Percentiles rank a stretch among this genome's conserved stretches.
Conservation (phyloP, 2,888 invertebrate genomes). For the Diaprepes abbreviatus region DNA sequence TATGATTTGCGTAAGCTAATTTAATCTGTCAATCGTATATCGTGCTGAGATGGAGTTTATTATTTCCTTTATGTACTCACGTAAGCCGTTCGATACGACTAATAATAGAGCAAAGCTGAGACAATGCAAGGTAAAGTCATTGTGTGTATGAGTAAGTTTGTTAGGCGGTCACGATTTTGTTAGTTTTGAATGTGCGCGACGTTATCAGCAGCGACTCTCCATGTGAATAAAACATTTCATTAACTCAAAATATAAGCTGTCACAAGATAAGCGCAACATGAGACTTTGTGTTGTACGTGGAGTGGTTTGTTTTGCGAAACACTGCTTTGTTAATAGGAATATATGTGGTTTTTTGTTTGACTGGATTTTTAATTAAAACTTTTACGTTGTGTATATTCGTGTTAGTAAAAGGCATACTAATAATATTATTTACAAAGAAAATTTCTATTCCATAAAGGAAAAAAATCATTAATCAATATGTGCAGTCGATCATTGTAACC, state of each 20-base stretch:
- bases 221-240: constrained; percentile 47
- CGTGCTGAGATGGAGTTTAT: constrained; percentile 1
- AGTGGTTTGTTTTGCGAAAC: constrained; percentile 30
- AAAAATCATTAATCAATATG: too few species aligned
- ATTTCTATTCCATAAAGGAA: too few species aligned
- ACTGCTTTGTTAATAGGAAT: constrained; percentile 33
- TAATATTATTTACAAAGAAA: too few species aligned
- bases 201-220: constrained; percentile 37
- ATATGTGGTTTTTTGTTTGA: constrained; percentile 26
- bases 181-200: constrained; percentile 33
- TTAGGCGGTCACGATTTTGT: constrained; percentile 35
- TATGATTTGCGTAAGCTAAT: too few species aligned
- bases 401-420: too few species aligned
- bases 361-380: constrained; percentile 35
- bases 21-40: too few species aligned
- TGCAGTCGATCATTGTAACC: too few species aligned
- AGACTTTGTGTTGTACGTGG: constrained; percentile 27
- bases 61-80: constrained; percentile 7
- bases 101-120: constrained; percentile 18
- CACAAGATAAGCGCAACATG: constrained; percentile 45
- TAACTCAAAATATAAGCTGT: constrained; percentile 46
- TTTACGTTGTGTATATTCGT: too few species aligned
- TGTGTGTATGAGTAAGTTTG: constrained; percentile 30
- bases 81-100: neutral
- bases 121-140: constrained; percentile 23